Base-by-base conservation (phyloP, 2,797 vertebrate species). In the Parauchenoglanis ngamensis region DNA sequence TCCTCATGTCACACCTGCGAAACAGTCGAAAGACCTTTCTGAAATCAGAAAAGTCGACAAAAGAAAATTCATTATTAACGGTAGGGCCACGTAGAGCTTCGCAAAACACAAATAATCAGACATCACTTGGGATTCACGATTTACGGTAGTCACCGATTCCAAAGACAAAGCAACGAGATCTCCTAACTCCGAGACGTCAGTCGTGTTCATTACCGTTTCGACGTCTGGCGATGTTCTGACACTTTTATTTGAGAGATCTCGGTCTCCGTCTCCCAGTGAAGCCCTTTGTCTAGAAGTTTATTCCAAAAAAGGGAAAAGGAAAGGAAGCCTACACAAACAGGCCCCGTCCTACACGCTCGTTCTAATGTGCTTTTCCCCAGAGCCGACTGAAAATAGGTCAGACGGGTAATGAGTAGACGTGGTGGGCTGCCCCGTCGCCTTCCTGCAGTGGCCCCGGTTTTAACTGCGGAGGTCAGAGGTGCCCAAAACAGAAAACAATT, bases 351-450 rank as follows among this genome's bases (percentile, higher is more conserved):
- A n/a, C 31, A 78, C 78, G 35, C 35, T 23, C 56, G 23, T 80
- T 54, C 23, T 35, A 23, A 28, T 19, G 19, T 35, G 17, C 19
- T 70, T 72, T 28, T 5, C 77, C 54, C 31, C 54, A 40, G 28
- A 23, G 31, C 31, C 11, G 5, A 61, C 77, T 80, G 21, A 61
- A 80, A 61, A 80, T 61, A 80, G 78, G 56, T 25, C 56, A 80
- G 56, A 61, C 35, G 23, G 21, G 56, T 80, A 61, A 80, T 61
- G 56, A 40, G n/a, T n/a, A 80, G 31, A 80, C 6, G 10, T 40
- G 21, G 10, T 7, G 54, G 54, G 10, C 7, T 56, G 77, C 31
- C 4, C 10, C 0, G 56, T 59, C 54, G 10, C 77, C 77, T 59
- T 59, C 31, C 31, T 59, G 77, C 77, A 40, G 1, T 40, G n/a